These are phyloP conservation scores for Timema podura DNA, from an alignment of 2,888 invertebrate genomes.

Conservation along the genomic window DNA sequence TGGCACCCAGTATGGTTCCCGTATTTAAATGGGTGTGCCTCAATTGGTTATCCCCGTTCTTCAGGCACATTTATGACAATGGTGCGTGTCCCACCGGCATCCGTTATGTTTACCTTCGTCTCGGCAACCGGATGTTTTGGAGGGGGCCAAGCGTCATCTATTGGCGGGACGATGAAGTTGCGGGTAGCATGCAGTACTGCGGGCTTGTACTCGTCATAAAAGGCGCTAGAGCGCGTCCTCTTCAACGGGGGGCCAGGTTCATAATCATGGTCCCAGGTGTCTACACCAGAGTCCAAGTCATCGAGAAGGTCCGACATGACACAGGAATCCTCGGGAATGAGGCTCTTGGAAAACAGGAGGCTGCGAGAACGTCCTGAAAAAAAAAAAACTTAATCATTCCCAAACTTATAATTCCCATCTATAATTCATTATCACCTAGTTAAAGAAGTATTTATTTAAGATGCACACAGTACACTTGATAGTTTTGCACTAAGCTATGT, in stretches of 20 bases:
- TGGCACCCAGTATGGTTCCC: no score
- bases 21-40: no score
- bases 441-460: background rate
- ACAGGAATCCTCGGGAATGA: background rate
- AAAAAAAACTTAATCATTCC: background rate
- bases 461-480: background rate
- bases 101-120: slow-evolving; percentile 43
- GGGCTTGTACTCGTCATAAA: slow-evolving; percentile 2
- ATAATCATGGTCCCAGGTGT: slow-evolving; percentile 33
- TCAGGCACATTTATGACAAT: slow-evolving; percentile 43
- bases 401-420: background rate
- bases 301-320: background rate
- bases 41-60: slow-evolving; percentile 34
- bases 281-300: background rate
- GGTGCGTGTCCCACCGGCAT: slow-evolving; percentile 42
- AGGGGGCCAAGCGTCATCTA: slow-evolving; percentile 32
- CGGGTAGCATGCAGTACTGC: slow-evolving; percentile 1
- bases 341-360: slow-evolving; percentile 1
- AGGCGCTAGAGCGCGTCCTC: background rate
- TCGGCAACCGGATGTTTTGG: slow-evolving; percentile 37
- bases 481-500: background rate
- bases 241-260: slow-evolving; percentile 31
- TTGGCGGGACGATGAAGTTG: slow-evolving; percentile 29
- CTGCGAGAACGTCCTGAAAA: background rate
- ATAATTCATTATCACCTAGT: background rate